phyloP scores from a whole-genome alignment of 2,113 vertebrate species.

The Rafetus swinhoei region DNA sequence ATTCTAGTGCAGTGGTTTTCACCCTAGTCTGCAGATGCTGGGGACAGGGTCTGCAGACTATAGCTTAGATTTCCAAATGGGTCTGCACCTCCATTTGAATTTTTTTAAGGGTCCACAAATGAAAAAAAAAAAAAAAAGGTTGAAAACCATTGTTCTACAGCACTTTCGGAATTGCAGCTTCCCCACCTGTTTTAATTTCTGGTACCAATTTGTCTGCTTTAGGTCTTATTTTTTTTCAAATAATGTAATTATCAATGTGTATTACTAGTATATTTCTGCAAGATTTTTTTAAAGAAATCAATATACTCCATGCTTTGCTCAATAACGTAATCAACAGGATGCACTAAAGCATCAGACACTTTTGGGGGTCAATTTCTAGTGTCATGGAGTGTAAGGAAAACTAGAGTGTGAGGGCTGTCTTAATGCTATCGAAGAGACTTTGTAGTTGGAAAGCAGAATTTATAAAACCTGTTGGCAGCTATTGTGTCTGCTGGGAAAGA shows the following conservation, averaged over 20 bases:
- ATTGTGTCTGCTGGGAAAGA: neutral
- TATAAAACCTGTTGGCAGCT: neutral
- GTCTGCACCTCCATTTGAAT: too few species aligned
- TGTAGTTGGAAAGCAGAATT: neutral
- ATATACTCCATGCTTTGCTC: neutral
- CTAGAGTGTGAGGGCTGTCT: neutral
- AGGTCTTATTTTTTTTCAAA: too few species aligned
- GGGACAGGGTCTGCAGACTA: too few species aligned
- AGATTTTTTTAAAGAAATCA: neutral
- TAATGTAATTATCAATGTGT: neutral
- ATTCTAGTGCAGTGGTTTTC: neutral
- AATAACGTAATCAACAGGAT: neutral
- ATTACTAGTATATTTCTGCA: neutral
- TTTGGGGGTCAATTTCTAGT: neutral
- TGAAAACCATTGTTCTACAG: too few species aligned
- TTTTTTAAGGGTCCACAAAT: too few species aligned
- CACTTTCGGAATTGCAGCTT: too few species aligned
- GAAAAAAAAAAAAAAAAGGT: too few species aligned
- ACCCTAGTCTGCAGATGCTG: too few species aligned
- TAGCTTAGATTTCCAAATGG: too few species aligned
- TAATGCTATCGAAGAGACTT: neutral
- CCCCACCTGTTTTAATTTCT: constrained; percentile 24
- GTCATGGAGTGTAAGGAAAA: neutral
- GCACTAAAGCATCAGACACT: neutral
- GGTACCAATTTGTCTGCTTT: neutral